These are phyloP conservation scores for Sterrhoptilus dennistouni DNA, from an alignment of 2,113 vertebrate species.

Conservation along the genomic window DNA sequence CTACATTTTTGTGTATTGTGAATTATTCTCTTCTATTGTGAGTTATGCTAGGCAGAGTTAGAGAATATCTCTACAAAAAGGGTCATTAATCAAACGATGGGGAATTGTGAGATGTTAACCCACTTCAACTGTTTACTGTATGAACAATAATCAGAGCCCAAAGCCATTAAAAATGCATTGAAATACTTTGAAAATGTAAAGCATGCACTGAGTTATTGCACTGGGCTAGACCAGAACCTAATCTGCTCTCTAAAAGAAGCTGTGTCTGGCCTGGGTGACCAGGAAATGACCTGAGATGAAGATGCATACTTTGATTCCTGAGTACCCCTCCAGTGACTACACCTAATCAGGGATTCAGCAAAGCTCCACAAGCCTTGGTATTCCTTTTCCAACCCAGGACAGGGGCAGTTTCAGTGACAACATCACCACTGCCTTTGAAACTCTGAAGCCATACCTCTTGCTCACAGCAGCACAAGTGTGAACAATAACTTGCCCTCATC, in stretches of 20 bases:
- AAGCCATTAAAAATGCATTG: background rate
- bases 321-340: background rate
- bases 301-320: fast-evolving
- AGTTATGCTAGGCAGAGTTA: too few species aligned
- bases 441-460: background rate
- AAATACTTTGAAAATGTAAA: background rate
- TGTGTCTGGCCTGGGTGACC: background rate
- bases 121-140: background rate
- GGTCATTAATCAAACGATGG: background rate
- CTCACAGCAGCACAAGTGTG: background rate
- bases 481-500: background rate
- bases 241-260: background rate
- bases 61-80: background rate
- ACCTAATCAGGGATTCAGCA: background rate
- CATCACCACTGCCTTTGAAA: background rate
- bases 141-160: background rate
- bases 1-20: background rate
- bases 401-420: background rate
- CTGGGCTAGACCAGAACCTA: background rate
- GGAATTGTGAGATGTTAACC: background rate
- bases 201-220: background rate
- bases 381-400: background rate
- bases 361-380: background rate
- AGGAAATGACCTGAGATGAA: background rate
- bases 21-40: background rate